Base-by-base conservation (phyloP, 2,113 vertebrate species). In the Calcarius ornatus region DNA sequence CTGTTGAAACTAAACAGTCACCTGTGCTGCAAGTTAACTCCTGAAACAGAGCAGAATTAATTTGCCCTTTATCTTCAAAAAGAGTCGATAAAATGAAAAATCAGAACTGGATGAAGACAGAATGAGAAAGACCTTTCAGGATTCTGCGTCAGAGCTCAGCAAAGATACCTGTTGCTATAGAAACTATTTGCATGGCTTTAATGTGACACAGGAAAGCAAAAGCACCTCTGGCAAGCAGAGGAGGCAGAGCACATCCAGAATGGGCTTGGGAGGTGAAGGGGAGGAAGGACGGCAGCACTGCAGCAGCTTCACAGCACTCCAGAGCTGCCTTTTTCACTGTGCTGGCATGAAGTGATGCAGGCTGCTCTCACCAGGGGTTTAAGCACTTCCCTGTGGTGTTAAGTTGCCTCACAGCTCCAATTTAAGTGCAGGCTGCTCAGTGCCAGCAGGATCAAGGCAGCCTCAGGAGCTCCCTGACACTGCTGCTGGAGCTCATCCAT, bases 131-230 rank as follows among this genome's bases (percentile, higher is more conserved):
- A 94, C 81, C 88, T 90, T 97, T 95, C 56, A 53, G 93, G 87
- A 94, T 82, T 88, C 78, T 96, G 92, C 70, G 40, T 97, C 96
- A 96, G 78, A 90, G 87, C 86, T 18, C 28, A 88, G 82, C 88
- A 66, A 95, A 75, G 72, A 92, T 51, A 96, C 93, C 69, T 96
- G 97, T 98, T 97, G 95, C 97, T 97, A 97, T 97, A 97, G 98
- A 96, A 97, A 98, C 97, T 94, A 95, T 97, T 97, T 95, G 92
- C 63, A 92, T 92, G 79, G 85, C 95, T 96, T 96, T 92, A 94
- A 92, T 94, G 87, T 97, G 93, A 81, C 95, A 92, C 72, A 28
- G 82, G 70, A 86, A 96, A 95, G 88, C 94, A 88, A 92, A 82
- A 91, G 87, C 79, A 96, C 94, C 86, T 94, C 63, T 80, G 75